Percentiles rank a stretch among this genome's conserved stretches.
phyloP scores from a whole-genome alignment of 2,888 invertebrate species.

The Nyleta sp. region DNA sequence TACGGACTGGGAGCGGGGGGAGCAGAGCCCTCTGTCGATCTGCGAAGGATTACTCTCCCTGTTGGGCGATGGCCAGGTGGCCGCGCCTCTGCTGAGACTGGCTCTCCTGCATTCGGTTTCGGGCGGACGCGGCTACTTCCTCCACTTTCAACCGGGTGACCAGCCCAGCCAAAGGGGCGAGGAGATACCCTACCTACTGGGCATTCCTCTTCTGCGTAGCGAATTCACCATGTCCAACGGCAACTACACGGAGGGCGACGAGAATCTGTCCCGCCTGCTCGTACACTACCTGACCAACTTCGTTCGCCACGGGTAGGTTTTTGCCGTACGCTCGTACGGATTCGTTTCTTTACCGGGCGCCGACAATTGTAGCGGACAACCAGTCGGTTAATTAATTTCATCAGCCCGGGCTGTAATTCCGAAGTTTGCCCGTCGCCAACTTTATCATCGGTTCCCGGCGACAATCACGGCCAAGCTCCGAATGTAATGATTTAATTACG shows the following conservation, averaged over 20 bases:
- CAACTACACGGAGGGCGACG: constrained; percentile 91
- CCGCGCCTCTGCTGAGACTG: constrained; percentile 91
- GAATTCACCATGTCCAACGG: constrained; percentile 87
- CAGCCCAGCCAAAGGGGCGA: constrained; percentile 94
- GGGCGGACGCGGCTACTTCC: constrained; percentile 92
- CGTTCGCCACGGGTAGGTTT: constrained; percentile 91
- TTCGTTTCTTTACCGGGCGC: constrained; percentile 50
- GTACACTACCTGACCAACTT: constrained; percentile 95
- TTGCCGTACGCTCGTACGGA: too few relatives aligned
- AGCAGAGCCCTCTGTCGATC: constrained; percentile 90
- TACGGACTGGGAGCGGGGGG: constrained; percentile 96
- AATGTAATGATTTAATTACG: constrained; percentile 50
- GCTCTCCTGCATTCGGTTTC: constrained; percentile 91
- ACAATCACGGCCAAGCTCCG: constrained; percentile 17
- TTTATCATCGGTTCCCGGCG: constrained; percentile 25
- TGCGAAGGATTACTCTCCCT: constrained; percentile 91
- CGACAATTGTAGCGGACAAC: constrained; percentile 2
- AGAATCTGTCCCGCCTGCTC: constrained; percentile 89
- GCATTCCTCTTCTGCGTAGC: constrained; percentile 88
- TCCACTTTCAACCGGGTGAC: constrained; percentile 94
- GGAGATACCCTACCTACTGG: constrained; percentile 93
- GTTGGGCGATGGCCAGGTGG: constrained; percentile 95
- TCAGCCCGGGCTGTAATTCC: constrained; percentile 8
- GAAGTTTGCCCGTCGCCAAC: constrained; percentile 29
- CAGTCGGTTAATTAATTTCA: constrained; percentile 15